phyloP scores from a whole-genome alignment of 2,113 vertebrate species.

The Sceloporus tristichus region DNA sequence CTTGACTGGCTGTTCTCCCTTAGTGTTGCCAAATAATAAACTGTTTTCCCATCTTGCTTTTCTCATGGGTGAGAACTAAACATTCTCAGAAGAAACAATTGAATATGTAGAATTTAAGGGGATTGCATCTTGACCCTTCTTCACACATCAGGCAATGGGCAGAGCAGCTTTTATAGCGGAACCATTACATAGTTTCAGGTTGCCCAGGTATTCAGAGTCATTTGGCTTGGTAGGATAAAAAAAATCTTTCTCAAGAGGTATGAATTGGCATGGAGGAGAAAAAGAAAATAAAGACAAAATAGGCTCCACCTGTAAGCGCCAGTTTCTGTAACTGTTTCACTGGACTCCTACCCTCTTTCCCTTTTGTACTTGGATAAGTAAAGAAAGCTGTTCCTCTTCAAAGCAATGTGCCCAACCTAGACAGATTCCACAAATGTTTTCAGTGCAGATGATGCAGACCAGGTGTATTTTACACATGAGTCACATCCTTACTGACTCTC shows the following conservation, averaged over 20 bases:
- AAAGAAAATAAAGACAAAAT: neutral
- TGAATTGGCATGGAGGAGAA: slow-evolving; percentile 11
- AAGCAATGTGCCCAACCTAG: slow-evolving; percentile 12
- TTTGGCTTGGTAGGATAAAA: slow-evolving; percentile 3
- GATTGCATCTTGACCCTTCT: neutral
- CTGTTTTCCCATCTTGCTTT: neutral
- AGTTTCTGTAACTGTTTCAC: neutral
- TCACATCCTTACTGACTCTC: slow-evolving; percentile 20
- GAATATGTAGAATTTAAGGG: neutral
- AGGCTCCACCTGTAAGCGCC: slow-evolving; percentile 15
- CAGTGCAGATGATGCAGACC: slow-evolving; percentile 31
- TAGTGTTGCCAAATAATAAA: neutral
- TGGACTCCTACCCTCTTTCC: neutral
- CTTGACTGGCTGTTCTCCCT: neutral
- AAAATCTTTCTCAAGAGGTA: neutral
- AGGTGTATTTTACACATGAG: slow-evolving; percentile 34
- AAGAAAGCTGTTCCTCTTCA: slow-evolving; percentile 30
- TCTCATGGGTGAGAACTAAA: neutral
- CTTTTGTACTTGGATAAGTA: slow-evolving; percentile 3
- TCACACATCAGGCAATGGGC: neutral
- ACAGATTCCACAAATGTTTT: slow-evolving; percentile 34
- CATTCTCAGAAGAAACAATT: neutral
- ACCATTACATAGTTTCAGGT: neutral
- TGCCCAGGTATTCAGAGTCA: neutral
- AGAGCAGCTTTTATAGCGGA: neutral